These are phyloP conservation scores for Phrynosoma blainvillii DNA, from an alignment of 2,113 vertebrate genomes.

Conservation along the genomic window DNA sequence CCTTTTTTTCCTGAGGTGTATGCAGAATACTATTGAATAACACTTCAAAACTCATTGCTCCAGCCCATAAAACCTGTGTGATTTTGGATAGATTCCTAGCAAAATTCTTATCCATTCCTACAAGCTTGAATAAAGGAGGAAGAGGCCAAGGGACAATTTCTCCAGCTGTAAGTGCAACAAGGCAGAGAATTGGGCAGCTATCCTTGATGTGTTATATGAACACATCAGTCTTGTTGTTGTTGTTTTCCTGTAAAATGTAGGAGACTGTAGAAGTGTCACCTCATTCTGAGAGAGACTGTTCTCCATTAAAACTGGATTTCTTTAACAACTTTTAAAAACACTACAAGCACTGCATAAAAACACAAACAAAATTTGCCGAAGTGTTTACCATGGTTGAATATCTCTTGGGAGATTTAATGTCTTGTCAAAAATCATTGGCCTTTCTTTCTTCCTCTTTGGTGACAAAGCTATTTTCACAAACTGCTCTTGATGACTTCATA, in stretches of 20 bases:
- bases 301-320: conserved; percentile 42
- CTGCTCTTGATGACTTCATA: conserved; percentile 21
- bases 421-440: conserved; percentile 71
- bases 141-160: too few relatives aligned
- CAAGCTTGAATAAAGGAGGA: background rate
- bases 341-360: conserved; percentile 49
- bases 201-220: background rate
- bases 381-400: conserved; percentile 69
- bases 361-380: conserved; percentile 62
- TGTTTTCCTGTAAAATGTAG: background rate
- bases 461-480: conserved; percentile 55
- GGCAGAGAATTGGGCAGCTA: too few relatives aligned
- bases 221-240: background rate
- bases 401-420: conserved; percentile 69
- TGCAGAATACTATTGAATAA: too few relatives aligned
- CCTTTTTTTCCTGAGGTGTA: too few relatives aligned
- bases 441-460: conserved; percentile 51
- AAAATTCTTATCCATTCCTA: background rate
- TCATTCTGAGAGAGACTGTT: conserved; percentile 43
- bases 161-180: background rate
- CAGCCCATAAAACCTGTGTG: background rate
- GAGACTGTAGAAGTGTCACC: background rate
- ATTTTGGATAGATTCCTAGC: background rate
- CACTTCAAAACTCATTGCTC: background rate
- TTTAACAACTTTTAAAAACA: conserved; percentile 58